Evolutionary conservation across 92 coral and sea anemone species (phyloP).

Genomic region (Desmophyllum pertusum): DNA sequence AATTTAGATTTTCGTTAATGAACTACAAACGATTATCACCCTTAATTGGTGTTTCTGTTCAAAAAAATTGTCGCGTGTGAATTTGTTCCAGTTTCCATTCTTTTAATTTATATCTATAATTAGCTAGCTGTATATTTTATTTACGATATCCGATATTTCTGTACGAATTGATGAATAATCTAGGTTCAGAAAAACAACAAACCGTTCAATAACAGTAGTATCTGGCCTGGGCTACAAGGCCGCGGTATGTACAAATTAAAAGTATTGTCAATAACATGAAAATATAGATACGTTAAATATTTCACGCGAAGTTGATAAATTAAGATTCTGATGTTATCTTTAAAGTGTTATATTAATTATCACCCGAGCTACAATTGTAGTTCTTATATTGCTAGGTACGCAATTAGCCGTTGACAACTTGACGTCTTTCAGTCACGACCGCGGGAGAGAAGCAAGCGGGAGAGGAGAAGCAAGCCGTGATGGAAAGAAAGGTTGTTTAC

Average conservation of each 20-base stretch:
- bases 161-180: neutral
- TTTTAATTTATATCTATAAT: neutral
- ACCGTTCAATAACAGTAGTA: neutral
- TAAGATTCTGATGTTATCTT: neutral
- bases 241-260: neutral
- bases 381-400: neutral
- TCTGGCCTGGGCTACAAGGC: neutral
- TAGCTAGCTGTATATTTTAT: neutral
- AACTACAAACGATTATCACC: slow-evolving; percentile 11
- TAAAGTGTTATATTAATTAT: neutral
- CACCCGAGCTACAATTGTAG: neutral
- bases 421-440: neutral
- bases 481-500: neutral
- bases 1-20: neutral
- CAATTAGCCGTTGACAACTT: neutral
- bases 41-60: neutral
- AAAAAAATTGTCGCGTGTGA: neutral
- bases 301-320: neutral
- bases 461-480: neutral
- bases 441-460: neutral
- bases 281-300: neutral
- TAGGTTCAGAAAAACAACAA: neutral
- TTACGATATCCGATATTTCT: neutral
- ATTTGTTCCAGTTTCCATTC: neutral
- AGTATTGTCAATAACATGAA: neutral